Base-by-base conservation (phyloP, 37 sponge, comb jelly and placozoan genomes). In the Tethya wilhelma region DNA sequence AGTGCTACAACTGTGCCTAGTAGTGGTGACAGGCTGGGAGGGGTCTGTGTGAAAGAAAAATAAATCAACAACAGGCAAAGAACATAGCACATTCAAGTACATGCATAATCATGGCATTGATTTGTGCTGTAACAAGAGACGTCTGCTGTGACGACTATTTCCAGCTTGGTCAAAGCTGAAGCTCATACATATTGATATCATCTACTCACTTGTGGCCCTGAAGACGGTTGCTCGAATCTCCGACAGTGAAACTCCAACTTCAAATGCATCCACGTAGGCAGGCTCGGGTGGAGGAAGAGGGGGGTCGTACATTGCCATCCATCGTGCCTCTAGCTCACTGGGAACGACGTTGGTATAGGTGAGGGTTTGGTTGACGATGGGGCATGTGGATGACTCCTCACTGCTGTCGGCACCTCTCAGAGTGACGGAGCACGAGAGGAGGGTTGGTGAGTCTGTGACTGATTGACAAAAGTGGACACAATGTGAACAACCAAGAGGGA, bases 301-400 rank as follows among this genome's bases (percentile, higher is more conserved):
- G 44, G 83, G 87, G 2, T 68, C 79, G 62, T 59, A 91, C 1
- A 31, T 22, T 2, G 64, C 69, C 31, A 2, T 43, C 91, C 91
- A 91, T 23, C 38, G 26, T 0, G 53, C 87, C 4, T 5, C 17
- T 4, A 91, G 55, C 40, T 49, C 29, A 31, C 38, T 25, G 8
- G 91, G 91, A 1, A 65, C 25, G 38, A 81, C 74, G 83, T 86
- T 91, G 57, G 85, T 82, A 43, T 72, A 91, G 67, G 46, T 22
- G 28, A 36, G 40, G 4, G 73, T 20, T n/a, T 40, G 55, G 2
- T 37, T n/a, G n/a, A n/a, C n/a, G n/a, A n/a, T n/a, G n/a, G 44
- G n/a, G 33, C 88, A 80, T 20, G 56, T 20, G 2, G 49, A 9
- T 22, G 64, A 12, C 8, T 2, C 17, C 43, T 40, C n/a, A 59